These are phyloP conservation scores for Neoaliturus tenellus DNA, from an alignment of 2,888 invertebrate genomes.

Conservation along the genomic window DNA sequence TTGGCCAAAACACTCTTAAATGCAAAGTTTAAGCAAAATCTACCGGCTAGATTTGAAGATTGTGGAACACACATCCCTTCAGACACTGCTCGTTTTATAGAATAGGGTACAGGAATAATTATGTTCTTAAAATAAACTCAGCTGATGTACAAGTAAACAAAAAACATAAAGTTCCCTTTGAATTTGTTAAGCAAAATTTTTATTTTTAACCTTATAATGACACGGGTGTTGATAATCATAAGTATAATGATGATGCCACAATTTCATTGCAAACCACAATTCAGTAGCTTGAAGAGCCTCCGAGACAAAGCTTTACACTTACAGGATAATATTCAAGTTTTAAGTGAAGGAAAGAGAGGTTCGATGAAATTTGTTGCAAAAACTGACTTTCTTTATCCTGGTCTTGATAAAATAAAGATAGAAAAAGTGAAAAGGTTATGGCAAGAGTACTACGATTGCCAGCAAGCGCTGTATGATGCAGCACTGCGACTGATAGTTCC, in stretches of 20 bases:
- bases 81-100: too few relatives aligned
- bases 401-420: conserved; percentile 71
- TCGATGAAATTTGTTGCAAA: background rate
- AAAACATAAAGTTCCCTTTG: too few relatives aligned
- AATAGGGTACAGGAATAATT: too few relatives aligned
- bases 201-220: too few relatives aligned
- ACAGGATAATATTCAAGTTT: background rate
- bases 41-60: too few relatives aligned
- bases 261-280: background rate
- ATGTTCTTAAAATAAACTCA: background rate
- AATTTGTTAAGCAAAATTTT: too few relatives aligned
- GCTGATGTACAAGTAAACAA: background rate
- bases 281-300: background rate
- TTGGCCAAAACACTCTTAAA: too few relatives aligned
- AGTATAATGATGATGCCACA: too few relatives aligned
- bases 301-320: background rate
- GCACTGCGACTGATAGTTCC: background rate
- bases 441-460: conserved; percentile 76
- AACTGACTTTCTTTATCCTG: conserved; percentile 71
- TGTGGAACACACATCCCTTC: too few relatives aligned
- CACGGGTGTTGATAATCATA: too few relatives aligned
- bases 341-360: background rate
- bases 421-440: conserved; percentile 73
- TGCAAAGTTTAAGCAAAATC: too few relatives aligned
- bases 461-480: conserved; percentile 18